Base-by-base conservation (phyloP, 2,888 invertebrate genomes). In the Hypolimnas misippus region DNA sequence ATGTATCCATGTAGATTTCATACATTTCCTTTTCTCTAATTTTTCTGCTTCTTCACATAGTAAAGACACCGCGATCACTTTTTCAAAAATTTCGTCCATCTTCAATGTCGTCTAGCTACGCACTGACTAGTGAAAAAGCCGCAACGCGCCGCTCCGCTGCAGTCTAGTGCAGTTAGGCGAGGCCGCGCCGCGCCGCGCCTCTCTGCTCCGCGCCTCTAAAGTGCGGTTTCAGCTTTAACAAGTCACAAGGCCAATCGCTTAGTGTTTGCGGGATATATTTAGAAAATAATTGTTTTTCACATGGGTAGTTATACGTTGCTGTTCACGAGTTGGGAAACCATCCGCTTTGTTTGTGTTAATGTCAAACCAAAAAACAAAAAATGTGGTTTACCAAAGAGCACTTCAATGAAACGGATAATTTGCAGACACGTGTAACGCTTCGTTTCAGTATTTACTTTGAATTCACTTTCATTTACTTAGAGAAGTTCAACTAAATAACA, bases 401-500 rank as follows among this genome's bases (percentile, higher is more conserved):
- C 59, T 64, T 60, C 57, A 60, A 60, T 60, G 60, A 64, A 64
- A 60, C 59, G 64, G 60, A 60, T 60, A 57, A 64, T 64, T 64
- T 64, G 64, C 60, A 52, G 59, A 64, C 56, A 57, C 57, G 33
- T 33, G 7, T 33, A 17, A 17, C 42, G 16, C 42, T 16, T 16
- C 42, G 16, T 67, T 65, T 69, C 66, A 64, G 67, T 65, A 65
- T 65, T 70, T 67, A 71, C 68, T 68, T 70, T 69, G 71, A 63
- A 68, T 69, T 69, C 67, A 71, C 66, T 69, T 71, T 70, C 57
- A 69, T 70, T 70, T 66, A 70, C 62, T 71, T 69, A 68, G 67
- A 69, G 66, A 69, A 68, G 70, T 71, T 68, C 67, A 69, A 66
- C 64, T 70, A 70, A 70, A 69, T 69, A 67, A 69, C 70, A 71